These are phyloP conservation scores for Balaeniceps rex DNA, from an alignment of 2,113 vertebrate species.

Conservation along the genomic window DNA sequence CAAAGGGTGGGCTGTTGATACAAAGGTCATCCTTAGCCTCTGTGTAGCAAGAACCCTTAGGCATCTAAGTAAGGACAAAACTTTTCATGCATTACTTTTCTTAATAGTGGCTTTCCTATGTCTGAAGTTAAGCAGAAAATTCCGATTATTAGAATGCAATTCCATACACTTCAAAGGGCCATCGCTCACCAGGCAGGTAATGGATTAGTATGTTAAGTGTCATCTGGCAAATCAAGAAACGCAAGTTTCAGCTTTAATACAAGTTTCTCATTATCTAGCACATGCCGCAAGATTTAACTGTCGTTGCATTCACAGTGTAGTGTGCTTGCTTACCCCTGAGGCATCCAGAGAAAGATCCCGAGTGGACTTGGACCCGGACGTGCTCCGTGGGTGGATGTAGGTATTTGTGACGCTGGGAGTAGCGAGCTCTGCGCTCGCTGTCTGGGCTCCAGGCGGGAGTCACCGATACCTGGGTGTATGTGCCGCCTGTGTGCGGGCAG, in stretches of 20 bases:
- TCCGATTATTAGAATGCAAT: accelerated
- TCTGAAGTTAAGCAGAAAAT: neutral
- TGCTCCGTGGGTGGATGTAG: accelerated
- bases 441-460: accelerated
- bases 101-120: neutral
- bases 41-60: neutral
- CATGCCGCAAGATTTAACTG: accelerated
- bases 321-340: neutral
- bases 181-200: accelerated
- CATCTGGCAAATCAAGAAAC: neutral
- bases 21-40: neutral
- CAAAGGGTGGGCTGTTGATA: accelerated
- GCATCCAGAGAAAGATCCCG: accelerated
- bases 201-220: accelerated
- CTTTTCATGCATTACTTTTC: accelerated
- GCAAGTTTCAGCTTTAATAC: neutral
- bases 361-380: accelerated
- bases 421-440: accelerated
- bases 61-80: neutral
- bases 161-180: accelerated
- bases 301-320: accelerated
- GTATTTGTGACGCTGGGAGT: accelerated
- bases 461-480: accelerated
- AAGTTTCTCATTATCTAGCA: accelerated
- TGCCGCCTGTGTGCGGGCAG: neutral